Base-by-base conservation (phyloP, 2,888 invertebrate species). In the Phlogophora meticulosa region DNA sequence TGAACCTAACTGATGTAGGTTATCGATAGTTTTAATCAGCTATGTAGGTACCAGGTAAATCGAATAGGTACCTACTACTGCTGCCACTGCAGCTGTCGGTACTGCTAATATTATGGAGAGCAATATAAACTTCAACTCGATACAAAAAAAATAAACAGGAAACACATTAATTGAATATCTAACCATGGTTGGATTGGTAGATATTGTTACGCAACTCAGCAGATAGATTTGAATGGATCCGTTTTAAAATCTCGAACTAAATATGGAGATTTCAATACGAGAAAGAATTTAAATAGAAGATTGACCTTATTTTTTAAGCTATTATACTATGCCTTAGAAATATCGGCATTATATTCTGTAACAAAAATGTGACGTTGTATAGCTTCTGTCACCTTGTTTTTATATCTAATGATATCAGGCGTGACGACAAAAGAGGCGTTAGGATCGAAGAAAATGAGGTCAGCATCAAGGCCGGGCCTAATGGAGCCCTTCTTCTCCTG, bases 381-480 rank as follows among this genome's bases (percentile, higher is more conserved):
- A 36, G 9, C 11, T n/a, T 7, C 7, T 2, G 10, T 46, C 24
- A 96, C 96, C 94, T 97, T 97, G 85, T 97, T 97, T 80, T 96
- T 96, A 74, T 97, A 96, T 13, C 94, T 90, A 65, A 97, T 96
- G 22, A 93, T 91, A 17, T 95, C 93, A 42, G 95, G 90, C 43
- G 92, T 91, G 46, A 97, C 96, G 67, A 91, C 88, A 76, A 96
- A 96, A 46, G 94, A 93, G 53, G 95, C 95, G 20, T 96, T 95
- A 0, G 97, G 97, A 89, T 97, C 95, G 95, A 97, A 97, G 75
- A 97, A 93, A 70, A 97, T 96, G 62, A 97, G 96, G 87, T 97
- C 97, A 0, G 97, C 97, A 83, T 97, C 97, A 74, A 95, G 96
- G n/a, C 97, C 97, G 13, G 93, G 92, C 46, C 92, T 86, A 32